Evolutionary conservation across 2,113 vertebrate genomes (phyloP), one percentile per base, ranked within the genome.

Genomic region (Myotis lucifugus): DNA sequence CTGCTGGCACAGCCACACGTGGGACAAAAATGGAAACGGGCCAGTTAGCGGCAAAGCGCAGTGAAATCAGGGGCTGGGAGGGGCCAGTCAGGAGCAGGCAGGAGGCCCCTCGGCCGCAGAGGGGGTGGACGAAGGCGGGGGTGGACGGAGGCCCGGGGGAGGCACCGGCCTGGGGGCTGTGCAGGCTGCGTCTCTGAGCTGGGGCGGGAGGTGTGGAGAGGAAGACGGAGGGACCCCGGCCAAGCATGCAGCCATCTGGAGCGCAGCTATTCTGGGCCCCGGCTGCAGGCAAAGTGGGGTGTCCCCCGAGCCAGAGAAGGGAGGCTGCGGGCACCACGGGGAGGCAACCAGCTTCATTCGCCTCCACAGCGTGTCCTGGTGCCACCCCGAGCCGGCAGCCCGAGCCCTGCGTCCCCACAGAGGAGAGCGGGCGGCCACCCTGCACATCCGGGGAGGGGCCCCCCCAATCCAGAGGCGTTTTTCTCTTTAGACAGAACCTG

Each of bases 201-300:
- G 23, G 56, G 83, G 29, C 29, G 59, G 72, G 11, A 76, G 40
- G 78, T 81, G 76, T 59, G 72, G 77, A 54, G 32, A 84, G 27
- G 66, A 59, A 21, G 70, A 40, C 48, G 72, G 87, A 64, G 78
- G 74, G 88, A 84, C 48, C 11, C 90, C 32, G 40, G 91, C 86
- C 72, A 64, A 67, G n/a, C 6, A 29, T 46, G 64, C 88, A 72
- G 76, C 94, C 95, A 91, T 90, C 92, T 85, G 89, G 94, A 87
- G 66, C 2, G 11, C 32, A 95, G 70, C 93, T 95, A 95, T 88
- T 93, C 96, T 91, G 66, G 50, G 78, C 56, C 76, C 25, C 1
- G 1, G 79, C 29, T 88, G 72, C 70, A 64, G 64, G 48, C 23
- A 27, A 25, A 93, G 19, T 66, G 6, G 64, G 70, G 66, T 37